Percentiles rank a stretch among this genome's conserved stretches.
Evolutionary conservation across 2,797 vertebrate genomes (phyloP).

Genomic region (Tokudaia muenninki): DNA sequence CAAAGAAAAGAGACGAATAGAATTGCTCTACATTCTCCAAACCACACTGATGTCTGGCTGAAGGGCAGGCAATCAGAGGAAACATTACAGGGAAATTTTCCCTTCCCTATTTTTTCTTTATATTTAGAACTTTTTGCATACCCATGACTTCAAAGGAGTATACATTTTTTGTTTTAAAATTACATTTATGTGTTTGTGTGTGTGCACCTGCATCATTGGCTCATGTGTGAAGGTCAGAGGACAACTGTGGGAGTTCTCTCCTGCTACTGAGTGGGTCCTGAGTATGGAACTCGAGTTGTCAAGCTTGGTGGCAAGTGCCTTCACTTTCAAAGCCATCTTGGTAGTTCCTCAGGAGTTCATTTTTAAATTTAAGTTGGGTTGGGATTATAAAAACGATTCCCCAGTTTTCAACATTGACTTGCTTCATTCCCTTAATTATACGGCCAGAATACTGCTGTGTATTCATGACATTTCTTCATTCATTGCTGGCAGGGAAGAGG

Average conservation of each 20-base stretch:
- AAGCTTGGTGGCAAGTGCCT: background rate
- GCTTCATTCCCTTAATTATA: background rate
- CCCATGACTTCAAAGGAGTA: background rate
- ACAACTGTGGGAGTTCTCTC: background rate
- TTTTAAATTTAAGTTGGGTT: background rate
- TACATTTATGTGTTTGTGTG: background rate
- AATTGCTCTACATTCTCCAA: background rate
- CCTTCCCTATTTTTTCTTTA: background rate
- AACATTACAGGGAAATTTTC: background rate
- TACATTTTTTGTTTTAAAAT: background rate
- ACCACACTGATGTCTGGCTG: background rate
- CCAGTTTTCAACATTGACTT: background rate
- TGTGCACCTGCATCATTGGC: background rate
- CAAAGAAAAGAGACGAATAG: background rate
- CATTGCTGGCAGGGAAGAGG: background rate
- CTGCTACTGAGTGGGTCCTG: background rate
- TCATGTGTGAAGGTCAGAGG: background rate
- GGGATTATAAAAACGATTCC: background rate
- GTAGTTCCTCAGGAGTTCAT: too few relatives aligned
- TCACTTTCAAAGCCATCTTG: background rate
- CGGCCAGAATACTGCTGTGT: background rate
- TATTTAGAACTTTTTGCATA: background rate
- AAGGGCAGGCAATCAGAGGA: background rate
- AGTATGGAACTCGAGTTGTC: background rate
- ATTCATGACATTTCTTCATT: background rate